A percentile compares a stretch with the other conserved stretches of the same genome.
Conservation (phyloP, 1,140 invertebrate species). For the Zeugodacus cucurbitae region DNA sequence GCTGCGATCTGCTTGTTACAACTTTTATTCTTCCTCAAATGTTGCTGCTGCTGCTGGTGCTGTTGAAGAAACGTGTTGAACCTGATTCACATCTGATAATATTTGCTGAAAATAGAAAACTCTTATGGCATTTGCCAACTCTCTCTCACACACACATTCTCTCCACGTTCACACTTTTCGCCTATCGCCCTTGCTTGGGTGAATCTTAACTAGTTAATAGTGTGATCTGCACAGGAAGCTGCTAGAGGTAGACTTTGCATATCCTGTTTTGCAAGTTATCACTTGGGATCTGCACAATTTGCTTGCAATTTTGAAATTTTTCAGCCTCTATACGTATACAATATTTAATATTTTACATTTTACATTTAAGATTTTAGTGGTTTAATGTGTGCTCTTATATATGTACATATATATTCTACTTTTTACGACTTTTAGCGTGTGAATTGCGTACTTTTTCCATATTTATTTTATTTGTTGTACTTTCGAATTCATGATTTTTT, state of each 20-base stretch:
- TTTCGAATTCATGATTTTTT: background rate
- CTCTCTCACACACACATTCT: background rate
- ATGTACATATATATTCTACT: background rate
- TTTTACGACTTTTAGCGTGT: background rate
- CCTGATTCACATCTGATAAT: slow-evolving; percentile 29
- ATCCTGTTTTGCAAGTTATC: slow-evolving; percentile 38
- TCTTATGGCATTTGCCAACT: background rate
- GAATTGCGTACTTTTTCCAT: background rate
- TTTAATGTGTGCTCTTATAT: too few species aligned
- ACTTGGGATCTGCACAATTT: background rate
- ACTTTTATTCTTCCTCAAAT: background rate
- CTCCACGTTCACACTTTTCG: background rate
- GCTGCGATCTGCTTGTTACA: background rate
- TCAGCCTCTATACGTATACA: background rate
- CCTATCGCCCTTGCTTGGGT: background rate
- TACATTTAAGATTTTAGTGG: background rate
- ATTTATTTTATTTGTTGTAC: background rate
- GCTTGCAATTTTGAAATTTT: background rate
- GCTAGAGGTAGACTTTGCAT: background rate
- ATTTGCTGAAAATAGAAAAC: slow-evolving; percentile 23
- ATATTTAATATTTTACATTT: background rate
- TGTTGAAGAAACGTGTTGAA: slow-evolving; percentile 16
- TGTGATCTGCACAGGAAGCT: background rate
- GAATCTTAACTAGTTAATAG: slow-evolving; percentile 3
- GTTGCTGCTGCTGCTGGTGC: background rate